Evolutionary conservation across 2,888 invertebrate species (phyloP).

Genomic region (Drosophila kambysellisi): DNA sequence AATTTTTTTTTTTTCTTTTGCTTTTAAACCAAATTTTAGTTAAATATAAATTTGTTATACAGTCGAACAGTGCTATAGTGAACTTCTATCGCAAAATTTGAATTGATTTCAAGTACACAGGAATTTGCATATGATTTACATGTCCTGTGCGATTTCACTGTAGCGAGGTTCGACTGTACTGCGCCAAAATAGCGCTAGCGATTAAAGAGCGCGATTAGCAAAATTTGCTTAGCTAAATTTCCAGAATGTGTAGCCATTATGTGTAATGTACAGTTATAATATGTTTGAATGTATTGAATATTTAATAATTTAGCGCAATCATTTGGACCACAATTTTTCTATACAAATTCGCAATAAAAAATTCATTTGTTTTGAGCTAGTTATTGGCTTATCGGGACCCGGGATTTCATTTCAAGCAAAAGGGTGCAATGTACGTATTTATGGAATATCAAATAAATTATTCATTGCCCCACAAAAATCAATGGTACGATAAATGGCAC

Average conservation of each 20-base stretch:
- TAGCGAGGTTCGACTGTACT: constrained; percentile 5
- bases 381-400: not conserved
- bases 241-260: constrained; percentile 10
- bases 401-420: not conserved
- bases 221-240: constrained; percentile 42
- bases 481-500: not conserved
- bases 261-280: constrained; percentile 24
- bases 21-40: constrained; percentile 60
- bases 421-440: not conserved
- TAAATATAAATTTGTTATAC: constrained; percentile 31
- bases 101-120: not conserved
- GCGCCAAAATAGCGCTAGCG: constrained; percentile 2
- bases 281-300: constrained; percentile 8
- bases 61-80: constrained; percentile 2
- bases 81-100: not conserved
- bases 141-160: not conserved
- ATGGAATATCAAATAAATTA: not conserved
- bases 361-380: constrained; percentile 34
- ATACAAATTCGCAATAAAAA: constrained; percentile 51
- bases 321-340: constrained; percentile 20
- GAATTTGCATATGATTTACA: not conserved
- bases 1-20: constrained; percentile 8
- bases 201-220: constrained; percentile 15
- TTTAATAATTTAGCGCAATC: constrained; percentile 1
- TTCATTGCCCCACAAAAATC: constrained; percentile 4